These are phyloP conservation scores for Lottia scabra DNA, from an alignment of 2,888 invertebrate genomes.

Conservation along the genomic window DNA sequence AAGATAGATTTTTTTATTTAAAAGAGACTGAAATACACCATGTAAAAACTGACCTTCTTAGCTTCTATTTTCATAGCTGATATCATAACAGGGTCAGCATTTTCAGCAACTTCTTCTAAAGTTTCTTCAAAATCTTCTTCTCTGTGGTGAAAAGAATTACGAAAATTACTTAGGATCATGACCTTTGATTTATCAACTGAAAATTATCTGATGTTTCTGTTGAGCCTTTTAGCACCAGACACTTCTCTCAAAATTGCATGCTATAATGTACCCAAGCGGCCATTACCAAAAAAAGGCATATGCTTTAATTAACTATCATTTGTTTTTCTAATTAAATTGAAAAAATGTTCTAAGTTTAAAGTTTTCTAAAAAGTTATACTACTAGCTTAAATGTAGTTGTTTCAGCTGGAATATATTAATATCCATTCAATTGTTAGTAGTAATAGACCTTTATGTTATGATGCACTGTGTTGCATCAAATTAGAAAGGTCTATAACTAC, in stretches of 20 bases:
- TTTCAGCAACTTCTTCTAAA: slow-evolving; percentile 36
- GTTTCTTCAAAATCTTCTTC: slow-evolving; percentile 40
- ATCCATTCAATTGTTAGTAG: background rate
- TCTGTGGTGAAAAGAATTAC: slow-evolving; percentile 28
- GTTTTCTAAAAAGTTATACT: background rate
- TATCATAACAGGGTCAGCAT: slow-evolving; percentile 37
- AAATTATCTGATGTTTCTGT: no score
- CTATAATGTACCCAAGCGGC: no score
- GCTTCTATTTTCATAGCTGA: slow-evolving; percentile 36
- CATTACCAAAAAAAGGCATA: no score
- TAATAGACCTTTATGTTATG: no score
- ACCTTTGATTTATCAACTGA: background rate
- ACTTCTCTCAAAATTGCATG: no score
- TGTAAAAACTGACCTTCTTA: slow-evolving; percentile 33
- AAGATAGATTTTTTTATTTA: no score
- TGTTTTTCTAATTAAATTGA: no score
- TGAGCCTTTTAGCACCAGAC: no score
- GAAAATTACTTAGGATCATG: background rate
- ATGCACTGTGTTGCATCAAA: no score
- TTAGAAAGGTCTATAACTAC: no score
- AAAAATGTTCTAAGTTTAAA: background rate
- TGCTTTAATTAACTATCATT: no score
- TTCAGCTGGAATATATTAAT: background rate
- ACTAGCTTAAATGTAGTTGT: no score
- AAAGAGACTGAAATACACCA: background rate